A percentile compares a stretch with the other conserved stretches of the same genome.
Conservation (phyloP, 2,113 vertebrate species). For the Nycticorax nycticorax region DNA sequence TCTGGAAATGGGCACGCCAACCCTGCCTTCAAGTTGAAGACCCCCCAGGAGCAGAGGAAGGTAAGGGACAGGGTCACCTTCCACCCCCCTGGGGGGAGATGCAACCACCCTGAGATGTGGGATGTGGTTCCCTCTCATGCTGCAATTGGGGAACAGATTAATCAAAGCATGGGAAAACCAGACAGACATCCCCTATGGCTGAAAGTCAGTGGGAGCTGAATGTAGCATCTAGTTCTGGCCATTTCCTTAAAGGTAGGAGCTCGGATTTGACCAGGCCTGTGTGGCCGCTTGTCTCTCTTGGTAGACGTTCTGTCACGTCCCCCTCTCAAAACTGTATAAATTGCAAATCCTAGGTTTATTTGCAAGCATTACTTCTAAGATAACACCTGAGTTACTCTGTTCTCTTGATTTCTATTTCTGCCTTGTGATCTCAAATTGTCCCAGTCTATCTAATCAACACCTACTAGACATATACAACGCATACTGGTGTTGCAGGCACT, state of each 20-base stretch:
- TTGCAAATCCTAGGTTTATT: background rate
- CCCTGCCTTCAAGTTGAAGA: slow-evolving; percentile 86
- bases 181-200: background rate
- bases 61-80: slow-evolving; percentile 71
- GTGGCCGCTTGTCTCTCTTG: background rate
- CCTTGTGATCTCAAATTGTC: background rate
- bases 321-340: background rate
- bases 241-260: background rate
- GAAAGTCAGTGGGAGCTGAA: background rate
- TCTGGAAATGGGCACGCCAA: slow-evolving; percentile 82
- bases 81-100: background rate
- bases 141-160: background rate
- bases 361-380: rapidly evolving
- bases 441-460: background rate
- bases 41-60: slow-evolving; percentile 77
- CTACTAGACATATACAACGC: too few species aligned
- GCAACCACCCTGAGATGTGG: background rate
- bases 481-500: background rate
- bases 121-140: background rate
- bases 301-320: background rate
- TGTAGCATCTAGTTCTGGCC: background rate
- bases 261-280: background rate
- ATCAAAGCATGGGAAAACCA: background rate
- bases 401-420: background rate
- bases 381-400: background rate